A percentile compares a stretch with the other conserved stretches of the same genome.
Conservation (phyloP, 37 sponge, comb jelly and placozoan species). For the Ephydatia muelleri region DNA sequence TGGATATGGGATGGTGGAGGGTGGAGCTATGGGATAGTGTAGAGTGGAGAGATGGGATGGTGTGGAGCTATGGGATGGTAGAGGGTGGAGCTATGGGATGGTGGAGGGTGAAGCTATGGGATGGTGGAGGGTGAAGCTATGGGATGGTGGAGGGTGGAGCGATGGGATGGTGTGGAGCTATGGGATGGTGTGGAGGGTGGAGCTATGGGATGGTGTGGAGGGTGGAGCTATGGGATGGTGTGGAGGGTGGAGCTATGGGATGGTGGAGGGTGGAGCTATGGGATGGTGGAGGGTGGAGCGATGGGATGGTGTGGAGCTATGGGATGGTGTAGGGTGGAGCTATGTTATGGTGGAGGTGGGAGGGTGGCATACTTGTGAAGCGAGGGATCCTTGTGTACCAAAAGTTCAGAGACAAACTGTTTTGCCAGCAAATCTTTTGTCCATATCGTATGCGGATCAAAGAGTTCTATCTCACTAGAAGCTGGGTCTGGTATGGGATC, state of each 20-base stretch:
- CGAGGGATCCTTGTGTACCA: background rate
- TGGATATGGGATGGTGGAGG: background rate
- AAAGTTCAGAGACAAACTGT: background rate
- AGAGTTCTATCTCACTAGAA: background rate
- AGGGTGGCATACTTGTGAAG: background rate
- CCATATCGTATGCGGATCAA: background rate
- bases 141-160: too few species aligned
- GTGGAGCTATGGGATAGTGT: background rate
- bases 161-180: too few species aligned
- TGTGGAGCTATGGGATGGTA: background rate
- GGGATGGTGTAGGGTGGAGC: too few species aligned
- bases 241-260: too few species aligned
- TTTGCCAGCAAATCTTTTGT: background rate
- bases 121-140: too few species aligned
- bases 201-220: background rate
- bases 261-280: background rate
- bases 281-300: background rate
- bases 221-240: too few species aligned
- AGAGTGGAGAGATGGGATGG: background rate
- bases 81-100: too few species aligned
- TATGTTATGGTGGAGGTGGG: background rate
- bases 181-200: background rate
- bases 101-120: too few species aligned
- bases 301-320: background rate
- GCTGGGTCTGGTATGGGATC: background rate